A percentile compares a stretch with the other conserved stretches of the same genome.
Conservation (phyloP, 2,113 vertebrate species). For the Pyrgilauda ruficollis region DNA sequence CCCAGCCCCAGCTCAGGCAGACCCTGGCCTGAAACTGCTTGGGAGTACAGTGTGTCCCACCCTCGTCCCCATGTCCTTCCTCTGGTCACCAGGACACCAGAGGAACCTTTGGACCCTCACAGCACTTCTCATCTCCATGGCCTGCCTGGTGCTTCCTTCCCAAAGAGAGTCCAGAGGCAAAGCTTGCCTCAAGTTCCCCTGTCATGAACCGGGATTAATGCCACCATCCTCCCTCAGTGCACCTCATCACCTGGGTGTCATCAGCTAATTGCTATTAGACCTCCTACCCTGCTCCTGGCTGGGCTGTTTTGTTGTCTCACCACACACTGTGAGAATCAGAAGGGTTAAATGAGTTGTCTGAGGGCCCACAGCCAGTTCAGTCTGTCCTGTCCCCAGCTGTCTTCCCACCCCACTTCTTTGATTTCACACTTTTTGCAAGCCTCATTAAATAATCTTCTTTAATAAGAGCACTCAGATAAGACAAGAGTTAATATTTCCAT, state of each 20-base stretch:
- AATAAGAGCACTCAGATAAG: neutral
- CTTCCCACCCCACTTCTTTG: accelerated
- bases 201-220: neutral
- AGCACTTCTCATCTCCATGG: neutral
- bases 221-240: neutral
- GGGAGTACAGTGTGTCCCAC: neutral
- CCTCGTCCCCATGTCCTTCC: neutral
- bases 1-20: neutral
- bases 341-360: neutral
- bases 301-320: neutral
- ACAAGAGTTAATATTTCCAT: neutral
- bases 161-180: neutral
- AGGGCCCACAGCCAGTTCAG: neutral
- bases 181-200: neutral
- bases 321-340: neutral
- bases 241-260: neutral
- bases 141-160: neutral
- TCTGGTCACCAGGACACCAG: neutral
- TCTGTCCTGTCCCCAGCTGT: neutral
- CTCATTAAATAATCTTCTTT: neutral
- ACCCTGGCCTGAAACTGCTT: neutral
- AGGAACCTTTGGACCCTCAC: neutral
- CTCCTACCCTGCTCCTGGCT: neutral
- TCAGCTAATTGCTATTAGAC: neutral
- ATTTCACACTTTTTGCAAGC: neutral